Percentiles rank a stretch among this genome's conserved stretches.
Evolutionary conservation across 2,797 vertebrate genomes (phyloP).

Genomic region (Staurois parvus): DNA sequence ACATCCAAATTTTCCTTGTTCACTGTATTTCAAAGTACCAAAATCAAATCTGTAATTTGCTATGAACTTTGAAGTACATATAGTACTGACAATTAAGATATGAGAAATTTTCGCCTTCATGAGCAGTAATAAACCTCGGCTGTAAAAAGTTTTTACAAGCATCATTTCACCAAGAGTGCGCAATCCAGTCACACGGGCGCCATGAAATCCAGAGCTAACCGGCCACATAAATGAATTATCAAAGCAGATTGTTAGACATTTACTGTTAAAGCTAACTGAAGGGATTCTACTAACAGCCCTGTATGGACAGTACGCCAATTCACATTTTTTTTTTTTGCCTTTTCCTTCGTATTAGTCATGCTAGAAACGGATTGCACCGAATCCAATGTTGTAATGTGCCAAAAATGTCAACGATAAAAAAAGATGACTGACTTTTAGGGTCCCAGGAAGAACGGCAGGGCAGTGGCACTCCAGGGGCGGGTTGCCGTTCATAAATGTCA

Average conservation of each 20-base stretch:
- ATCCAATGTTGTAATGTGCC: no score
- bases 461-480: no score
- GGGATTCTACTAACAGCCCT: neutral
- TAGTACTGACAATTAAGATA: neutral
- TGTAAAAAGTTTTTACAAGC: conserved; percentile 10
- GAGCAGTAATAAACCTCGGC: neutral
- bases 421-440: no score
- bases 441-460: no score
- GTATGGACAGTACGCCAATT: neutral
- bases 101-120: neutral
- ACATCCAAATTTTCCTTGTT: no score
- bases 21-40: neutral
- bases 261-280: neutral
- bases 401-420: no score
- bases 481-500: no score
- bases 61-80: neutral
- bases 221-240: conserved; percentile 30
- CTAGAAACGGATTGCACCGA: no score
- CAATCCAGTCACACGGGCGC: neutral
- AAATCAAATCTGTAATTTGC: neutral
- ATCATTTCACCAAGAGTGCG: neutral
- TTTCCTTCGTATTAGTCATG: neutral
- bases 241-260: neutral
- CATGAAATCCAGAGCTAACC: neutral
- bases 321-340: neutral